These are phyloP conservation scores for Drosophila ohnishii DNA, from an alignment of 1,140 invertebrate species.

Conservation along the genomic window DNA sequence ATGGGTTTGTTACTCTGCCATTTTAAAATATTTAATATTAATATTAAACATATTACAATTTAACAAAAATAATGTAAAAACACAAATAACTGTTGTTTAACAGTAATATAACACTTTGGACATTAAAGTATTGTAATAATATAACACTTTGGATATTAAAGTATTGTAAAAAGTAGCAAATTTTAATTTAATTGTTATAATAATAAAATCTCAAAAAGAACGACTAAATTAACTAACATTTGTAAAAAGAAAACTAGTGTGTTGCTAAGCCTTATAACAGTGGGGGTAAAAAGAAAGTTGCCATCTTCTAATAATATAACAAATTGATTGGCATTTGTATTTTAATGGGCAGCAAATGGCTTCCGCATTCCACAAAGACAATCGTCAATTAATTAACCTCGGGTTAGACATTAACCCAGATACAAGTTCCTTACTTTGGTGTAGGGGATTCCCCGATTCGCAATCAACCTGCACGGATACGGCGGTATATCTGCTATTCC, in stretches of 20 bases:
- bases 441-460: conserved; percentile 12
- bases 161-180: background rate
- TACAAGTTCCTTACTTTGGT: conserved; percentile 5
- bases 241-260: background rate
- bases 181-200: background rate
- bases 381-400: conserved; percentile 18
- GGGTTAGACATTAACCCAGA: conserved; percentile 21
- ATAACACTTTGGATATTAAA: background rate
- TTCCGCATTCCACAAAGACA: background rate
- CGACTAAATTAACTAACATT: background rate
- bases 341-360: background rate
- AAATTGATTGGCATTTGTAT: background rate
- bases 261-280: background rate
- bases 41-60: background rate
- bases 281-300: too few relatives aligned
- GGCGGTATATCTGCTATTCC: conserved; percentile 3
- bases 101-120: background rate
- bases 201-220: background rate
- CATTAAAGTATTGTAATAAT: background rate
- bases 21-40: too few relatives aligned
- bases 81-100: too few relatives aligned
- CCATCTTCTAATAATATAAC: background rate
- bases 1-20: background rate
- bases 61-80: background rate
- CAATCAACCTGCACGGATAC: background rate